These are phyloP conservation scores for Myoxocephalus aenaeus DNA, from an alignment of 2,797 vertebrate species.

Conservation along the genomic window DNA sequence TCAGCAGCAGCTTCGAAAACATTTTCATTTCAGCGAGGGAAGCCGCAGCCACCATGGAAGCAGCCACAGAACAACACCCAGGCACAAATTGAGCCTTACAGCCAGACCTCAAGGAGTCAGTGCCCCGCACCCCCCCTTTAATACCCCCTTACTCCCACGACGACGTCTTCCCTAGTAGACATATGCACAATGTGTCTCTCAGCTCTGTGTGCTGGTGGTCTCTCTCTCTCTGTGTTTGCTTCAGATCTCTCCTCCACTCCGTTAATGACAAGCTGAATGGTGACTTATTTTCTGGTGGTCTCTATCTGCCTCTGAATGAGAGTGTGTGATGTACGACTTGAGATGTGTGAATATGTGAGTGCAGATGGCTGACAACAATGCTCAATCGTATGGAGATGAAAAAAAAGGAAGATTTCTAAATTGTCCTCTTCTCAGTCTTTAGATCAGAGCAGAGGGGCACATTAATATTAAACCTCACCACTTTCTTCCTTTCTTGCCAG, in stretches of 20 bases:
- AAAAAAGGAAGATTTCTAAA: not conserved
- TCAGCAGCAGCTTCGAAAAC: constrained; percentile 45
- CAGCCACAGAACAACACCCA: constrained; percentile 61
- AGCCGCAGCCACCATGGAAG: constrained; percentile 56
- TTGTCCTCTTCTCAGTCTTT: not conserved
- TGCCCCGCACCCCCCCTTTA: not conserved
- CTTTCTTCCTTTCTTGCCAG: constrained; percentile 70
- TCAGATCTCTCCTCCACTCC: not conserved
- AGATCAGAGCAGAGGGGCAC: no score
- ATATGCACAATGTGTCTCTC: constrained; percentile 33
- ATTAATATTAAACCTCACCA: not conserved
- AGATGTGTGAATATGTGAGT: no score
- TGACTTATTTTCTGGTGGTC: not conserved
- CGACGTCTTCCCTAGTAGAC: constrained; percentile 30
- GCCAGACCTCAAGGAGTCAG: constrained; percentile 61
- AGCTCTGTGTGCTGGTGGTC: constrained; percentile 14
- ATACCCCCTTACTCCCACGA: constrained; percentile 21
- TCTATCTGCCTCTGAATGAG: not conserved
- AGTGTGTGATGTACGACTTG: not conserved
- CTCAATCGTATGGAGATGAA: not conserved
- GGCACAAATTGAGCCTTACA: constrained; percentile 43
- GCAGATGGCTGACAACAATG: not conserved
- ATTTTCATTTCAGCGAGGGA: constrained; percentile 43
- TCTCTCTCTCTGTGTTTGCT: not conserved
- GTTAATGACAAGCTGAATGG: not conserved